Conservation (phyloP, 2,888 invertebrate species). For the Spodoptera littoralis region DNA sequence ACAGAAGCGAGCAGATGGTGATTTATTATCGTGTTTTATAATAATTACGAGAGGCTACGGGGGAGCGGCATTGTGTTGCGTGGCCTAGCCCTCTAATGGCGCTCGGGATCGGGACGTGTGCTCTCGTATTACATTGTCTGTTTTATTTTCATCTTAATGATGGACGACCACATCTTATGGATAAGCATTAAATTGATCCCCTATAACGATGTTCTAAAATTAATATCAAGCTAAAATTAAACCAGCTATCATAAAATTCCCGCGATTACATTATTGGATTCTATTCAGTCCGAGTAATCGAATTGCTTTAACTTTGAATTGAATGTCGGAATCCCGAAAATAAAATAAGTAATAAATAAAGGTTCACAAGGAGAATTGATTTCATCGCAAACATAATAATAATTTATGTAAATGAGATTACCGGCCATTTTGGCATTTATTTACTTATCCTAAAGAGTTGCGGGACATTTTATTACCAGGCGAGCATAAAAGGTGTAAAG, state of each 20-base stretch:
- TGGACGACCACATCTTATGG: conserved; percentile 57
- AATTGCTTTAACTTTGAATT: conserved; percentile 38
- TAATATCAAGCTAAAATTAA: conserved; percentile 48
- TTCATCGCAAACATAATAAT: conserved; percentile 66
- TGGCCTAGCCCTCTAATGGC: conserved; percentile 66
- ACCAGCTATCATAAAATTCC: conserved; percentile 23
- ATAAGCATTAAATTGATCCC: conserved; percentile 49
- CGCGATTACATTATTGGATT: conserved; percentile 28
- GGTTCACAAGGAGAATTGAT: conserved; percentile 61
- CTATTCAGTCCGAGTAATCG: conserved; percentile 32
- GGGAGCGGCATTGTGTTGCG: conserved; percentile 73
- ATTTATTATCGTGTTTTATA: conserved; percentile 87
- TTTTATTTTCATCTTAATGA: conserved; percentile 69
- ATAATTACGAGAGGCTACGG: conserved; percentile 78
- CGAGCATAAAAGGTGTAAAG: conserved; percentile 68
- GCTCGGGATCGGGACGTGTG: conserved; percentile 62
- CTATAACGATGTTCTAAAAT: conserved; percentile 23
- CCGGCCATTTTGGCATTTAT: conserved; percentile 64
- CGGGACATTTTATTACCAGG: conserved; percentile 65
- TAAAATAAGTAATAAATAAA: conserved; percentile 62
- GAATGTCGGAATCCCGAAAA: conserved; percentile 53
- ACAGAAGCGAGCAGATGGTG: conserved; percentile 85
- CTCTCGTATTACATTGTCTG: conserved; percentile 66
- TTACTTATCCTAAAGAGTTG: conserved; percentile 63
- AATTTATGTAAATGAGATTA: conserved; percentile 54